Evolutionary conservation across 2,888 invertebrate species (phyloP), one percentile per base, ranked within the genome.

Genomic region (Clitarchus hookeri): DNA sequence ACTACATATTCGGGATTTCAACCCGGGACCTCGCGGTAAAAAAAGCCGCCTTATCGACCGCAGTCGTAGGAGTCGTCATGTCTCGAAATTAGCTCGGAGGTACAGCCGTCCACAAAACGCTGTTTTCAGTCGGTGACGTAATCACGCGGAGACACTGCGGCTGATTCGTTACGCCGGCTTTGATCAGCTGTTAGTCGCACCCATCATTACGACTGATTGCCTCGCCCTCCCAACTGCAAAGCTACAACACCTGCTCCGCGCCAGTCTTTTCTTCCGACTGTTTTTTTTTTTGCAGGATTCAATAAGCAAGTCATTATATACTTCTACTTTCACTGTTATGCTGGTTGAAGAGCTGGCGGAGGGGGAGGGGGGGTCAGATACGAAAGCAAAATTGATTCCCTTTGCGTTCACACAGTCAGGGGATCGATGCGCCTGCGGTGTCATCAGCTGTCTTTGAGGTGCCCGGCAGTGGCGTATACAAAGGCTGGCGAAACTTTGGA

Each of bases 241-340:
- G 53, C 53, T 53, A 19, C 65, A 65, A 65, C 65, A 65, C 65
- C 65, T 65, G 65, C 65, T 23, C 12, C 65, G n/a, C 65, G n/a
- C 23, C 8, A 2, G 65, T 8, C 2, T 23, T 65, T 65, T 65
- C 48, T 48, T 48, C 48, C 48, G 48, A 19, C 65, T 65, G 0
- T 65, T 65, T 65, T 23, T 65, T 65, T n/a, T 65, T 65, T 8
- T 19, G 23, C 23, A 6, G 65, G n/a, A n/a, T 65, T 65, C 65
- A 65, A 65, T 65, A 65, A 65, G 65, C 65, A 65, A 65, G 65
- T 65, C 65, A 65, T 65, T 65, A 65, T 19, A n/a, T 23, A n/a
- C 65, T 0, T 65, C 65, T 8, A 65, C 65, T 65, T 65, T 65
- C 65, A 6, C 65, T 65, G 23, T 65, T 65, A 6, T 23, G 65